A percentile compares a stretch with the other conserved stretches of the same genome.
These are phyloP conservation scores for Temnothorax curvispinosus DNA, from an alignment of 1,140 invertebrate genomes.

Conservation along the genomic window DNA sequence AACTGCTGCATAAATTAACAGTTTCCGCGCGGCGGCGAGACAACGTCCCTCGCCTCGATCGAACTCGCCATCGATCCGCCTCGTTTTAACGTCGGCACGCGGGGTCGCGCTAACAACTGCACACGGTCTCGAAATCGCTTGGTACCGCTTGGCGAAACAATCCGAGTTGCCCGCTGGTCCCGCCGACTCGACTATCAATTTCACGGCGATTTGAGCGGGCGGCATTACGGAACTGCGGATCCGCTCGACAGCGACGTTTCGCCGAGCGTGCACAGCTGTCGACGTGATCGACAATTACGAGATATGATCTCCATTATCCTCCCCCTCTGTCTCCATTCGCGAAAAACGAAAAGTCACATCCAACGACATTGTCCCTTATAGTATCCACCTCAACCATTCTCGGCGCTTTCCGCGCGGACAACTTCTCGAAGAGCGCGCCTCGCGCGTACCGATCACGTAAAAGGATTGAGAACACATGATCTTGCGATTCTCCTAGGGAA, in stretches of 20 bases:
- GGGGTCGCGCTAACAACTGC: neutral
- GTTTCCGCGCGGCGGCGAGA: neutral
- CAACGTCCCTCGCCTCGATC: conserved; percentile 24
- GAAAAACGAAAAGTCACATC: neutral
- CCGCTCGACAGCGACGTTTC: neutral
- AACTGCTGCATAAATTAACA: conserved; percentile 53
- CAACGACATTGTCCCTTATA: neutral
- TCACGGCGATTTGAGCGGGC: conserved; percentile 37
- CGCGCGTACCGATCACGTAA: neutral
- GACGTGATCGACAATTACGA: conserved; percentile 37
- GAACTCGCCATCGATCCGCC: conserved; percentile 43
- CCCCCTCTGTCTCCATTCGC: too few species aligned
- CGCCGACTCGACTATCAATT: conserved; percentile 44
- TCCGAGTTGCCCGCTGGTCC: conserved; percentile 1
- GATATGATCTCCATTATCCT: neutral
- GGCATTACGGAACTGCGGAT: neutral
- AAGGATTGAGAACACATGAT: neutral
- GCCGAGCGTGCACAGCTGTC: conserved; percentile 19
- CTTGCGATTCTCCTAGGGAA: neutral
- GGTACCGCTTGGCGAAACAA: conserved; percentile 56
- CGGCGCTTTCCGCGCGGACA: neutral
- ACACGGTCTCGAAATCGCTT: conserved; percentile 43
- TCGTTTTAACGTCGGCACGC: neutral
- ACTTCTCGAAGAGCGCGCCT: neutral
- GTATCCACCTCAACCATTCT: neutral